phyloP scores from a whole-genome alignment of 2,113 vertebrate species.

The Baryphthengus martii region DNA sequence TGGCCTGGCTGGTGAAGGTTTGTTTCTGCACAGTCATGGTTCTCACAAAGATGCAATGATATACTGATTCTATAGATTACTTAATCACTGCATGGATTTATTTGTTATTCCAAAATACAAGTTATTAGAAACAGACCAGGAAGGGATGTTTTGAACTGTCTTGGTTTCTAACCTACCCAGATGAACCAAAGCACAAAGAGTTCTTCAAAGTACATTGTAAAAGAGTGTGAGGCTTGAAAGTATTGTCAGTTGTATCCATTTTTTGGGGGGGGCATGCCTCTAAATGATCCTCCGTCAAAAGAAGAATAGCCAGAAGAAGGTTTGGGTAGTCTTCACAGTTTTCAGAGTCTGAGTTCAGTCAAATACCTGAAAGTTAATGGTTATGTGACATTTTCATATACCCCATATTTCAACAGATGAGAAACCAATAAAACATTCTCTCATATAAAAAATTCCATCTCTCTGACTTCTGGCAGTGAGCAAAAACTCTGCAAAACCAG shows the following conservation, averaged over 20 bases:
- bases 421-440: not conserved
- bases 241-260: not conserved
- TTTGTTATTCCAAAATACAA: not conserved
- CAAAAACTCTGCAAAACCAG: not conserved
- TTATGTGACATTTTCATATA: not conserved
- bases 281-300: rapidly evolving
- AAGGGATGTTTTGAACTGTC: not conserved
- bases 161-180: not conserved
- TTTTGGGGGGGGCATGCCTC: not conserved
- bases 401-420: not conserved
- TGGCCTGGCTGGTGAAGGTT: not conserved
- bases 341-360: not conserved
- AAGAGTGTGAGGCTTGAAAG: not conserved
- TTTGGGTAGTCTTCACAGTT: not conserved
- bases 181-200: not conserved
- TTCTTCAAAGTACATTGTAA: not conserved
- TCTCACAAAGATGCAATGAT: not conserved
- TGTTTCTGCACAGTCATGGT: not conserved
- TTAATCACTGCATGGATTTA: not conserved
- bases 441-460: not conserved
- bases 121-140: conserved; percentile 35
- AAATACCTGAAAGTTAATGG: not conserved
- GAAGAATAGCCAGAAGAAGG: not conserved
- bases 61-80: not conserved
- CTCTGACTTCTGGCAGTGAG: not conserved